A percentile compares a stretch with the other conserved stretches of the same genome.
These are phyloP conservation scores for Copidosoma aretas DNA, from an alignment of 2,888 invertebrate genomes.

Conservation along the genomic window DNA sequence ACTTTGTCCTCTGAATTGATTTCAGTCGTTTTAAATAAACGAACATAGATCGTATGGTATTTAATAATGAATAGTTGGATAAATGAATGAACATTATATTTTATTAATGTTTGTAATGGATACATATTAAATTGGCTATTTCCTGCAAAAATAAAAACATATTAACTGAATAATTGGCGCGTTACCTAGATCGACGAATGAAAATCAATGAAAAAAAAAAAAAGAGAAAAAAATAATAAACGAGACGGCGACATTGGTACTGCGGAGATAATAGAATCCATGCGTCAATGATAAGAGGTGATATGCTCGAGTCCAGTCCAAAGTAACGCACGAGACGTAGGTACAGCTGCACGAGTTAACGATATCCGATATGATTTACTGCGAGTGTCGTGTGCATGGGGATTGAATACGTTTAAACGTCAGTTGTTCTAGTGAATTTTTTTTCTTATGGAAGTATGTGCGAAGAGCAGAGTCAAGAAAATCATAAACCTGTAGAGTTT, in stretches of 20 bases:
- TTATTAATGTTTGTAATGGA: too few relatives aligned
- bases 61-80: too few relatives aligned
- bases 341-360: conserved; percentile 6
- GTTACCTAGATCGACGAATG: conserved; percentile 11
- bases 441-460: not conserved
- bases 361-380: conserved; percentile 9
- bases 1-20: too few relatives aligned
- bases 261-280: conserved; percentile 34
- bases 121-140: too few relatives aligned
- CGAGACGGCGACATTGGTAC: conserved; percentile 27
- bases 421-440: not conserved
- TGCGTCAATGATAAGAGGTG: conserved; percentile 29
- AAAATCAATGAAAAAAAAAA: conserved; percentile 4
- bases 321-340: not conserved
- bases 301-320: conserved; percentile 8
- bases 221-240: not conserved
- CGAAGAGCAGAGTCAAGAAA: conserved; percentile 12
- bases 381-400: not conserved
- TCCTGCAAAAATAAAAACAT: not conserved
- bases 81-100: too few relatives aligned
- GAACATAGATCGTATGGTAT: too few relatives aligned
- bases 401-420: not conserved
- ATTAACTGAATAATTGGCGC: conserved; percentile 6
- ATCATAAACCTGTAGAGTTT: conserved; percentile 15
- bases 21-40: too few relatives aligned